These are phyloP conservation scores for Zonitis immaculata DNA, from an alignment of 2,888 invertebrate species.

Conservation along the genomic window DNA sequence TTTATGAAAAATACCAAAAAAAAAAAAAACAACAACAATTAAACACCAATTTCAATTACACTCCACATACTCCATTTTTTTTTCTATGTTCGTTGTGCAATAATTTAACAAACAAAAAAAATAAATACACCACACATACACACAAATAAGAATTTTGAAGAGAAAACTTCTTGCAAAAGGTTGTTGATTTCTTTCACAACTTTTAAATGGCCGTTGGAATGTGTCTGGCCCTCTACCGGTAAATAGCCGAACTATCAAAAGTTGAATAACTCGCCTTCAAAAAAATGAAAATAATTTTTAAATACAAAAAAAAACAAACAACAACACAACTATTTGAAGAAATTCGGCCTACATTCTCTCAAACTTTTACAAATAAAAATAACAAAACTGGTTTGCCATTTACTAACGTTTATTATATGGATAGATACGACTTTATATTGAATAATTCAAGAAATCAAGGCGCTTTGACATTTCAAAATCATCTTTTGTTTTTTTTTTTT, in stretches of 20 bases:
- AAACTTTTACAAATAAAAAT: neutral
- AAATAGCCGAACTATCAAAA: conserved; percentile 23
- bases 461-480: no score
- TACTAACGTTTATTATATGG: neutral
- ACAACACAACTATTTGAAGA: no score
- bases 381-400: conserved; percentile 1
- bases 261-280: neutral
- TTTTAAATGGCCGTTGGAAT: conserved; percentile 44
- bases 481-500: no score
- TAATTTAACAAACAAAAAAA: no score
- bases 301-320: no score
- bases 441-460: neutral
- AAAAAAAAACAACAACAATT: conserved; percentile 2
- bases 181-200: conserved; percentile 30
- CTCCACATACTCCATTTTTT: no score
- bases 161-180: conserved; percentile 18
- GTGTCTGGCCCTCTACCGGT: conserved; percentile 30
- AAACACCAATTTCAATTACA: no score
- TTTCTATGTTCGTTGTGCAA: no score
- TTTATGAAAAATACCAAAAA: no score
- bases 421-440: neutral
- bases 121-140: no score
- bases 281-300: neutral
- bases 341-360: conserved; percentile 24
- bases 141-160: no score